These are phyloP conservation scores for Plestiodon gilberti DNA, from an alignment of 2,113 vertebrate species.

Conservation along the genomic window DNA sequence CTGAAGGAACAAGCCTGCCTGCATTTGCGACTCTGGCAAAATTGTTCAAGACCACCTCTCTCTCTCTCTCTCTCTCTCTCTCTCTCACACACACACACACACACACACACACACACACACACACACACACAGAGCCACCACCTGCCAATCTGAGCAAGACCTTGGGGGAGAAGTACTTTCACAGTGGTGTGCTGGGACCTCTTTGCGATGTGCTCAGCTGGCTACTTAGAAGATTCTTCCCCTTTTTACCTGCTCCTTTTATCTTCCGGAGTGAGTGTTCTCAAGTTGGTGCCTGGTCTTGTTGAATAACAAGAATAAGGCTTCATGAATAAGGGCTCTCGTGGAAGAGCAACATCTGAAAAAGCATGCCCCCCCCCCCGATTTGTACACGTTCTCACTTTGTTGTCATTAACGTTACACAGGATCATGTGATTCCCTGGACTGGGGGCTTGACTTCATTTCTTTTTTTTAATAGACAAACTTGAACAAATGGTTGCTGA, in stretches of 20 bases:
- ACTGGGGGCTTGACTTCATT: not conserved
- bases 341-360: rapidly evolving
- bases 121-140: conserved; percentile 57
- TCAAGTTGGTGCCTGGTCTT: conserved; percentile 23
- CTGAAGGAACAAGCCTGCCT: conserved; percentile 56
- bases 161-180: conserved; percentile 56
- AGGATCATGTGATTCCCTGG: not conserved
- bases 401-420: not conserved
- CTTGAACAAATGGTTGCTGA: not conserved
- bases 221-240: conserved; percentile 44
- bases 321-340: conserved; percentile 49
- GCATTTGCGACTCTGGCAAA: conserved; percentile 49
- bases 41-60: conserved; percentile 71
- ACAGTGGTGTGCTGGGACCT: conserved; percentile 30
- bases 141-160: conserved; percentile 69
- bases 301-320: too few relatives aligned
- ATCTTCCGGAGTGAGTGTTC: conserved; percentile 45
- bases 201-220: conserved; percentile 57
- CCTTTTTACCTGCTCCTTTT: conserved; percentile 48
- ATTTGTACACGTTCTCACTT: not conserved
- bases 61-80: too few relatives aligned
- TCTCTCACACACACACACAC: too few relatives aligned
- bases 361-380: not conserved
- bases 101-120: too few relatives aligned
- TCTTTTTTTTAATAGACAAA: not conserved